Evolutionary conservation across 2,888 invertebrate species (phyloP).

Genomic region (Hypercompe scribonia): DNA sequence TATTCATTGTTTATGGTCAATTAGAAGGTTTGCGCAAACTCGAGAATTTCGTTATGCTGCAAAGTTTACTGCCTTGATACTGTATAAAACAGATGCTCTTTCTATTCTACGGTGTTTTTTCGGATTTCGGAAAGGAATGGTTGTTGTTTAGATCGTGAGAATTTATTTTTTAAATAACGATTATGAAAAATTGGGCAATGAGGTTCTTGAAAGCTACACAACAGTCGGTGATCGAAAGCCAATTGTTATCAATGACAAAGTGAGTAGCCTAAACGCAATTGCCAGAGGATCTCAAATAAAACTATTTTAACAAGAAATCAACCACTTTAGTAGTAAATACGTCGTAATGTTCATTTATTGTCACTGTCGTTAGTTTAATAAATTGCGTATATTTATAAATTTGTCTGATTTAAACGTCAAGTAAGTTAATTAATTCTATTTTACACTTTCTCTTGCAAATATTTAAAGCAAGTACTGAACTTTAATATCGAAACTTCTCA

Average conservation of each 20-base stretch:
- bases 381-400: too few species aligned
- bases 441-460: neutral
- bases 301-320: neutral
- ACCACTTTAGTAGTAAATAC: too few species aligned
- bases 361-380: neutral
- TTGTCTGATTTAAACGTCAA: too few species aligned
- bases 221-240: neutral
- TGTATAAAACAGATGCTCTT: constrained; percentile 19
- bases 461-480: neutral
- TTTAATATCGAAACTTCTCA: neutral
- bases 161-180: neutral
- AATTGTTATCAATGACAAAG: neutral
- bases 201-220: neutral
- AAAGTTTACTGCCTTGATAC: constrained; percentile 40
- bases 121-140: neutral
- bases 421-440: neutral
- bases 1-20: constrained; percentile 65
- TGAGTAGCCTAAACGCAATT: neutral
- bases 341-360: too few species aligned
- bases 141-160: neutral
- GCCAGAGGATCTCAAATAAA: neutral
- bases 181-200: neutral
- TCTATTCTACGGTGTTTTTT: too few species aligned
- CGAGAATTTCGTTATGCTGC: constrained; percentile 61
- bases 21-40: constrained; percentile 66